Conservation (phyloP, 2,888 invertebrate species). For the Zele albiditarsus region DNA sequence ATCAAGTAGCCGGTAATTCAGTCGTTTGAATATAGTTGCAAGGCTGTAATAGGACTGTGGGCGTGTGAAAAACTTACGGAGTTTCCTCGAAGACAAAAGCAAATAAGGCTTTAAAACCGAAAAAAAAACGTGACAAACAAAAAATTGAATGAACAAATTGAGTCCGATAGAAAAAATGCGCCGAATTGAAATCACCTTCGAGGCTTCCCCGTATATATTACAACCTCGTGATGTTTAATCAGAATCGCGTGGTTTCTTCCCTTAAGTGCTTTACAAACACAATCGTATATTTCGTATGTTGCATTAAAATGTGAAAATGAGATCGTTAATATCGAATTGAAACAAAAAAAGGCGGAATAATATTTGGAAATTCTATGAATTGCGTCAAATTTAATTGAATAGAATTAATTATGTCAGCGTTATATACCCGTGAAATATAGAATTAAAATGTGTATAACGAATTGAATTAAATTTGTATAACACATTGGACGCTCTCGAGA, state of each 20-base stretch:
- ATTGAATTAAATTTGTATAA: conserved; percentile 8
- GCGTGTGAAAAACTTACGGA: background rate
- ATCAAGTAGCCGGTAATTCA: conserved; percentile 27
- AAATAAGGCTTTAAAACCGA: background rate
- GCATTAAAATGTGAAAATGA: conserved; percentile 39
- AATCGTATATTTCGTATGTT: conserved; percentile 59
- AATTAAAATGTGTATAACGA: conserved; percentile 1
- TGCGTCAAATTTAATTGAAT: conserved; percentile 38
- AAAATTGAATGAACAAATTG: conserved; percentile 3
- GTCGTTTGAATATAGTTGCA: conserved; percentile 15
- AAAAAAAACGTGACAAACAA: conserved; percentile 22
- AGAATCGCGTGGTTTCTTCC: conserved; percentile 67
- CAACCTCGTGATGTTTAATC: conserved; percentile 58
- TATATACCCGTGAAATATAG: background rate
- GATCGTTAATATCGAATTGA: background rate
- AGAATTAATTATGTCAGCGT: background rate
- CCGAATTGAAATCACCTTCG: conserved; percentile 29
- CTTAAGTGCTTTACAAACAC: conserved; percentile 69
- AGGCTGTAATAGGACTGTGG: conserved; percentile 11
- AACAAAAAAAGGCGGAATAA: conserved; percentile 36
- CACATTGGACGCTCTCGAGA: conserved; percentile 19
- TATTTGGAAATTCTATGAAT: conserved; percentile 53
- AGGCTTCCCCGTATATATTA: conserved; percentile 18
- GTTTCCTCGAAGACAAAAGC: conserved; percentile 8
- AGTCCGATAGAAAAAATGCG: conserved; percentile 34